A percentile compares a stretch with the other conserved stretches of the same genome.
These are phyloP conservation scores for Chrysoperla carnea DNA, from an alignment of 1,140 invertebrate species.

Conservation along the genomic window DNA sequence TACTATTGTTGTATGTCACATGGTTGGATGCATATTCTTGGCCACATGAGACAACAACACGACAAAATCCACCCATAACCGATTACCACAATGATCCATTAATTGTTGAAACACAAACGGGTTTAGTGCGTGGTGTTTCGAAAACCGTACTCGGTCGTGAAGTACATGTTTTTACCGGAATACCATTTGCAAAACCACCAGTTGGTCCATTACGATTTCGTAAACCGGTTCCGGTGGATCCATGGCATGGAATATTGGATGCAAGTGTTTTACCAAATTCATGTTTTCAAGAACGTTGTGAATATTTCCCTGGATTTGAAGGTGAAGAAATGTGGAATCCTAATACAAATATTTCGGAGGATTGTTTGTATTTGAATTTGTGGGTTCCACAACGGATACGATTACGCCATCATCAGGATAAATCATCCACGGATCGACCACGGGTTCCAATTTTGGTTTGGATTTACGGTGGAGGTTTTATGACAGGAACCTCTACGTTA, in stretches of 20 bases:
- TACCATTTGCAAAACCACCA: constrained; percentile 90
- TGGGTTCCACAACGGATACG: constrained; percentile 70
- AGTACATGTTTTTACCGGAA: constrained; percentile 80
- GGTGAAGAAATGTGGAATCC: constrained; percentile 95
- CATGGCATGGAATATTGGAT: constrained; percentile 70
- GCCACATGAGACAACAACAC: constrained; percentile 27
- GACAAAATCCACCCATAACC: constrained; percentile 26
- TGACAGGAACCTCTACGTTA: constrained; percentile 76
- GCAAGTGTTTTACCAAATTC: constrained; percentile 63
- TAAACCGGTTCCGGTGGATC: constrained; percentile 64
- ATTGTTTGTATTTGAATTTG: constrained; percentile 84
- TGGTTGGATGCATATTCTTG: constrained; percentile 14
- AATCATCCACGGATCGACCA: constrained; percentile 27
- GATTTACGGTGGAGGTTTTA: constrained; percentile 86
- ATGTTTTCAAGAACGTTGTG: constrained; percentile 71
- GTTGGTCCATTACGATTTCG: constrained; percentile 71
- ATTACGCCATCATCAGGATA: constrained; percentile 41
- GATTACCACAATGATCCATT: constrained; percentile 47
- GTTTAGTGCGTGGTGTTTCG: constrained; percentile 55
- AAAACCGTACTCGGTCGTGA: constrained; percentile 59
- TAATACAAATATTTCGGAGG: constrained; percentile 81
- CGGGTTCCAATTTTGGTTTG: constrained; percentile 71
- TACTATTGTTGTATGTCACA: too few relatives aligned
- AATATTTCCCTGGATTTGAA: constrained; percentile 74
- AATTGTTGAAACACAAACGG: constrained; percentile 61